Evolutionary conservation across 2,888 invertebrate species (phyloP).

Genomic region (Pammene fasciana): DNA sequence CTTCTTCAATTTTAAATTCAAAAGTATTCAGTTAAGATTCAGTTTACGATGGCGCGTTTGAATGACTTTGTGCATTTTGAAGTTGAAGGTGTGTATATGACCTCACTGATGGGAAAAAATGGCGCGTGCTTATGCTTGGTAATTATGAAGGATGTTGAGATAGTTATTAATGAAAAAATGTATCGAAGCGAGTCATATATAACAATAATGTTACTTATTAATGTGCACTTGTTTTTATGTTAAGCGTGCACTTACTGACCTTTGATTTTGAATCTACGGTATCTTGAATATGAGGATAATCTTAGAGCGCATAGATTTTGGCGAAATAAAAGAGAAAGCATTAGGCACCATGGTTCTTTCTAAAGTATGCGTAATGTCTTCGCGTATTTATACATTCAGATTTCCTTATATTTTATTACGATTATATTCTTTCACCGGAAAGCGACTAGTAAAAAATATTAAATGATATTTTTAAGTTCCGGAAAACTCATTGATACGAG

Average conservation of each 20-base stretch:
- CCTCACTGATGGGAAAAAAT: constrained; percentile 20
- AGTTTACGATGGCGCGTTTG: background rate
- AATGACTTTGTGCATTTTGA: background rate
- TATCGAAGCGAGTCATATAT: constrained; percentile 29
- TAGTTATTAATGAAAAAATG: constrained; percentile 28
- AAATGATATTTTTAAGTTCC: too few species aligned
- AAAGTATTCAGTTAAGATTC: background rate
- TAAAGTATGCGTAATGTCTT: too few species aligned
- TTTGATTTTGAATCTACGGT: background rate
- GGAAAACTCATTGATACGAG: too few species aligned
- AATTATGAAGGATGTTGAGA: constrained; percentile 24
- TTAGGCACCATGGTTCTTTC: too few species aligned
- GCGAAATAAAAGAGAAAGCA: too few species aligned
- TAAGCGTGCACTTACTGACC: background rate
- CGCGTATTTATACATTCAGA: too few species aligned
- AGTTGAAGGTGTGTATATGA: constrained; percentile 9
- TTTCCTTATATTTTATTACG: too few species aligned
- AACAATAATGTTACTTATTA: constrained; percentile 23
- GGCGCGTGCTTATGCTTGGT: constrained; percentile 22
- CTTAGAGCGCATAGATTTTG: background rate
- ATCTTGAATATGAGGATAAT: background rate
- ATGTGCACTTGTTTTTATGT: constrained; percentile 10
- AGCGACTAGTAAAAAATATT: too few species aligned
- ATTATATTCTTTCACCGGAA: too few species aligned
- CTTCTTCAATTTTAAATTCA: background rate